Evolutionary conservation across 1,140 invertebrate species (phyloP).

Genomic region (Monochamus saltuarius): DNA sequence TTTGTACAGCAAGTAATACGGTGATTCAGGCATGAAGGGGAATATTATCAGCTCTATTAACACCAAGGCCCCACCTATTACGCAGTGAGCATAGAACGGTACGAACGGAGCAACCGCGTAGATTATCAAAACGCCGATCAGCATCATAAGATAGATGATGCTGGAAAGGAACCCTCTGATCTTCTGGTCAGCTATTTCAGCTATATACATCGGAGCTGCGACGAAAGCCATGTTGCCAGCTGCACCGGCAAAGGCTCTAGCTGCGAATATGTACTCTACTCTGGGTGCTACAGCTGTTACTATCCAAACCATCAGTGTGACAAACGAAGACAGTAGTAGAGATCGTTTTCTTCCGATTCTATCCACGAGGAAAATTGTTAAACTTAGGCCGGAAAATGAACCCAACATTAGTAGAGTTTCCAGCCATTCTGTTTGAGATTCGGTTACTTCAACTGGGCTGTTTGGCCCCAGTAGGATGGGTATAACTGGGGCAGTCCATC

Average conservation of each 20-base stretch:
- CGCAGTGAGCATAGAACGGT: conserved; percentile 25
- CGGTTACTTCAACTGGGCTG: conserved; percentile 39
- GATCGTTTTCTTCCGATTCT: conserved; percentile 62
- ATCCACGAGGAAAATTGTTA: conserved; percentile 57
- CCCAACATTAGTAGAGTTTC: conserved; percentile 62
- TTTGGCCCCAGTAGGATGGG: conserved; percentile 49
- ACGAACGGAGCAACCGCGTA: conserved; percentile 36
- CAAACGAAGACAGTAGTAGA: conserved; percentile 52
- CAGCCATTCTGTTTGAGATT: conserved; percentile 58
- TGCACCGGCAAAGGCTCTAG: conserved; percentile 47
- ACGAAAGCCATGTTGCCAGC: conserved; percentile 39
- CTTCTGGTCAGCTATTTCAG: conserved; percentile 43
- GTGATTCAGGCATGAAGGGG: conserved; percentile 41
- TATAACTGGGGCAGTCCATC: conserved; percentile 64
- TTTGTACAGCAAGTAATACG: conserved; percentile 39
- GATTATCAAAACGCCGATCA: conserved; percentile 36
- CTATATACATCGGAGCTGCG: conserved; percentile 34
- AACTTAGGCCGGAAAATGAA: conserved; percentile 59
- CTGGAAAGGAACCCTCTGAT: conserved; percentile 38
- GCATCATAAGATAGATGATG: conserved; percentile 40
- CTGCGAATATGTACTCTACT: conserved; percentile 55
- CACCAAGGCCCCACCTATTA: conserved; percentile 31
- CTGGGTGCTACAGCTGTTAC: conserved; percentile 54
- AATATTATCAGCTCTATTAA: conserved; percentile 33
- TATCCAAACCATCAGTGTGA: conserved; percentile 63